Conservation (phyloP, 1,140 invertebrate species). For the Heliothis virescens region DNA sequence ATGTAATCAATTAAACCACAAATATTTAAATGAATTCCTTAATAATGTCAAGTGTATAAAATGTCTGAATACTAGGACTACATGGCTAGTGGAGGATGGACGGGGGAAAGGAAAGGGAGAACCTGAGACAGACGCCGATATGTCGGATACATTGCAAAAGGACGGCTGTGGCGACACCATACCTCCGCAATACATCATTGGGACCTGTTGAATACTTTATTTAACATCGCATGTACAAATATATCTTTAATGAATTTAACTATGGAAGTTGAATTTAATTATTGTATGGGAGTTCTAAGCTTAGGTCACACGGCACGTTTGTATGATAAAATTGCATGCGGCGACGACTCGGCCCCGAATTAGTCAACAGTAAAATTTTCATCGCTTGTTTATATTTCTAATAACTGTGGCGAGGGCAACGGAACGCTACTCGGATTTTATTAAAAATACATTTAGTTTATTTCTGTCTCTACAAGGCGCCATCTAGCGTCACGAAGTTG, state of each 20-base stretch:
- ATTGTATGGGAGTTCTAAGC: background rate
- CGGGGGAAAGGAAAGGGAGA: conserved; percentile 35
- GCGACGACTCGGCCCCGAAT: conserved; percentile 14
- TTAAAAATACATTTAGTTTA: background rate
- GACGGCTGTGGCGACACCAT: conserved; percentile 82
- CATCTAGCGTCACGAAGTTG: background rate
- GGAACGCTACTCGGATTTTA: background rate
- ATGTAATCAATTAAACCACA: conserved; percentile 12
- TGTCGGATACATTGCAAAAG: conserved; percentile 81
- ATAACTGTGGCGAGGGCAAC: background rate
- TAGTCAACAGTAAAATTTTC: background rate
- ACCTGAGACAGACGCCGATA: conserved; percentile 80
- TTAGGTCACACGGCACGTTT: conserved; percentile 28
- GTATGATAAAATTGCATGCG: conserved; percentile 12
- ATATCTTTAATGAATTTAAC: background rate
- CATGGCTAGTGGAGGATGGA: conserved; percentile 25
- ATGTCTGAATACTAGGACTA: conserved; percentile 3
- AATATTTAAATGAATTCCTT: background rate
- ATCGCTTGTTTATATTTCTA: background rate
- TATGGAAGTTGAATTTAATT: background rate
- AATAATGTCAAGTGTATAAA: background rate
- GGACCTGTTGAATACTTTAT: conserved; percentile 64
- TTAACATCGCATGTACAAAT: background rate
- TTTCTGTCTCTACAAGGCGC: conserved; percentile 4
- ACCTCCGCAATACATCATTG: conserved; percentile 80